A percentile compares a stretch with the other conserved stretches of the same genome.
These are phyloP conservation scores for Odontomyia ornata DNA, from an alignment of 2,888 invertebrate genomes.

Conservation along the genomic window DNA sequence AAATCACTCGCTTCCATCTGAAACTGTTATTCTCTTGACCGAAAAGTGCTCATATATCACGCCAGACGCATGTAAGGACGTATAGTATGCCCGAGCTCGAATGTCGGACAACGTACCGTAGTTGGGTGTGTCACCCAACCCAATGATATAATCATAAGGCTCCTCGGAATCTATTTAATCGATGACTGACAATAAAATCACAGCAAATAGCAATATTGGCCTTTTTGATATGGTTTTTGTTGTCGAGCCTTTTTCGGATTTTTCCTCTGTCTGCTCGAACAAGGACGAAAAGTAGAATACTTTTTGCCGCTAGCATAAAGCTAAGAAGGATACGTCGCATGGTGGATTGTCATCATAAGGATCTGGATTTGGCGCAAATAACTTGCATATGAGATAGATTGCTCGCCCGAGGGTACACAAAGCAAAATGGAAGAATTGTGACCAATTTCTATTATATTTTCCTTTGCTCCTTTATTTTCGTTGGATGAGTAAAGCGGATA, in stretches of 20 bases:
- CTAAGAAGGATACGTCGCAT: not conserved
- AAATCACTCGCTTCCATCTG: conserved; percentile 25
- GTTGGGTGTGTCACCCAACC: conserved; percentile 35
- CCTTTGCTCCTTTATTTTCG: not conserved
- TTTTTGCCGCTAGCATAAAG: not conserved
- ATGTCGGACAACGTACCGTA: conserved; percentile 24
- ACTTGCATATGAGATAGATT: conserved; percentile 18
- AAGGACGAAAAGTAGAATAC: not conserved
- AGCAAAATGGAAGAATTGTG: not conserved
- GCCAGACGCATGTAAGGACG: not conserved
- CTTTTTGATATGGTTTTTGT: conserved; percentile 28
- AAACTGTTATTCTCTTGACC: conserved; percentile 36
- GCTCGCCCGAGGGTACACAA: not conserved
- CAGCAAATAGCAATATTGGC: conserved; percentile 47
- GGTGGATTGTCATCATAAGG: conserved; percentile 9
- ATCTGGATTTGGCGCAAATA: conserved; percentile 18
- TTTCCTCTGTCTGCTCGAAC: not conserved
- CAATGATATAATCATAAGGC: conserved; percentile 48
- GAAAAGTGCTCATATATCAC: conserved; percentile 32
- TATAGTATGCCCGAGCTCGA: not conserved
- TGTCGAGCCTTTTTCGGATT: not conserved
- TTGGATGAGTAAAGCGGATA: conserved; percentile 1
- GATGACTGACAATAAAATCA: conserved; percentile 49
- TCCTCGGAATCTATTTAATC: conserved; percentile 47
- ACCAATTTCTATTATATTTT: conserved; percentile 24